A percentile compares a stretch with the other conserved stretches of the same genome.
Conservation (phyloP, 2,888 invertebrate species). For the Sclerodermus sp. region DNA sequence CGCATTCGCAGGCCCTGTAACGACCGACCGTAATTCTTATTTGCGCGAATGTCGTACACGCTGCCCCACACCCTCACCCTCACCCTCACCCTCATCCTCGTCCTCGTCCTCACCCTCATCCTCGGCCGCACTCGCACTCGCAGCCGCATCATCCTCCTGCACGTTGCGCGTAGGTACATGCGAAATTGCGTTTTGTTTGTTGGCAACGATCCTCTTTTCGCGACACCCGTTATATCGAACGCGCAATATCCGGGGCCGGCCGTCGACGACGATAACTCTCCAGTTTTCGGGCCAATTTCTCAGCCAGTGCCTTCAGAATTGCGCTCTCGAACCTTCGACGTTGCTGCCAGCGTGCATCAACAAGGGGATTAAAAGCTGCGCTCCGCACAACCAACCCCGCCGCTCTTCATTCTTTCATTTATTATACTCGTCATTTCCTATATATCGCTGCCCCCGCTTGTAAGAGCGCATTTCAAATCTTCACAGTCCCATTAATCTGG, state of each 20-base stretch:
- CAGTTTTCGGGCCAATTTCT: background rate
- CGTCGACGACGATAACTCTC: background rate
- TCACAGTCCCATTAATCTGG: too few species aligned
- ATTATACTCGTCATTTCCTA: background rate
- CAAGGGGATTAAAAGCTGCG: background rate
- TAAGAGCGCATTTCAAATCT: too few species aligned
- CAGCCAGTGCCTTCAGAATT: background rate
- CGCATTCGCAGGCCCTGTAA: slow-evolving; percentile 13
- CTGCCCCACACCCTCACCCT: background rate
- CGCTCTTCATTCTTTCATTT: background rate
- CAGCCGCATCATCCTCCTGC: too few species aligned
- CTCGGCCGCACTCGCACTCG: too few species aligned
- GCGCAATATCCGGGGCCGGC: background rate
- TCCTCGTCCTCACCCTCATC: too few species aligned
- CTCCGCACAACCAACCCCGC: background rate
- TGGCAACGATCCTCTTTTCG: too few species aligned
- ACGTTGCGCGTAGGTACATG: too few species aligned
- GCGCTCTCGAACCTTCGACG: slow-evolving; percentile 3
- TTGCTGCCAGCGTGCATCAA: slow-evolving; percentile 2
- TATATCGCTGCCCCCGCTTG: too few species aligned
- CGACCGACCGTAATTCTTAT: slow-evolving; percentile 32
- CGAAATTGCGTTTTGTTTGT: too few species aligned
- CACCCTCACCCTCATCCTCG: background rate
- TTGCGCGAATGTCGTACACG: slow-evolving; percentile 9
- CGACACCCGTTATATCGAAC: background rate